Base-by-base conservation (phyloP, 1,140 invertebrate species). In the Aporrectodea caliginosa region DNA sequence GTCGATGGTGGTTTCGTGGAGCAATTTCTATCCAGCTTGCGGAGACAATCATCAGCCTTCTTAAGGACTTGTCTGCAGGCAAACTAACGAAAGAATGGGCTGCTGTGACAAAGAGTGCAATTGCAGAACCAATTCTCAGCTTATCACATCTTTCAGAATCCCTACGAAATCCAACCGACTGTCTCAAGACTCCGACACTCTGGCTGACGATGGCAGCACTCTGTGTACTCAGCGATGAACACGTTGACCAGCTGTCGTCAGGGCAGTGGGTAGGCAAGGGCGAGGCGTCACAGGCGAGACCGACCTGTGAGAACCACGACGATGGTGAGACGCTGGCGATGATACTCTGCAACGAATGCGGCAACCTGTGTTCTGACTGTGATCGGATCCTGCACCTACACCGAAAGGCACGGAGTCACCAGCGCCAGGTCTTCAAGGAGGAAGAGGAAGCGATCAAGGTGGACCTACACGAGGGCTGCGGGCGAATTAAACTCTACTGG, bases 391-490 rank as follows among this genome's bases (percentile, higher is more conserved):
- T 99, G 2, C 97, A 99, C 89, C 90, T 99, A 33, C 95, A 95
- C 84, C 91, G 94, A 35, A 92, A 92, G 84, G 96, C 94, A n/a
- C 90, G 94, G 72, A 91, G 91, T 72, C 96, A 98, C 88, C 91
- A 94, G 72, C 89, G 96, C 86, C 95, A 97, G 90, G 92, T 96
- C 0, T 98, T 96, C 86, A 97, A 97, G 88, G 95, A 98, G 85
- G 95, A 98, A 85, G 95, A 97, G 86, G 95, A 96, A 86, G 94
- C 95, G 0, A 90, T 90, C 78, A 88, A 89, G 75, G 95, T 98
- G 0, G 96, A 98, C 87, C 90, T 98, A 16, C 96, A 98, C 85
- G 96, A 98, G 88, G 95, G 96, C 0, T 98, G 96, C 86, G 96
- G 96, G 0, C 90, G 96, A 74, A 96, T 94, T 0, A 98, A 98